These are phyloP conservation scores for Parazoanthus atlanticus DNA, from an alignment of 92 coral and sea anemone genomes.

Conservation along the genomic window DNA sequence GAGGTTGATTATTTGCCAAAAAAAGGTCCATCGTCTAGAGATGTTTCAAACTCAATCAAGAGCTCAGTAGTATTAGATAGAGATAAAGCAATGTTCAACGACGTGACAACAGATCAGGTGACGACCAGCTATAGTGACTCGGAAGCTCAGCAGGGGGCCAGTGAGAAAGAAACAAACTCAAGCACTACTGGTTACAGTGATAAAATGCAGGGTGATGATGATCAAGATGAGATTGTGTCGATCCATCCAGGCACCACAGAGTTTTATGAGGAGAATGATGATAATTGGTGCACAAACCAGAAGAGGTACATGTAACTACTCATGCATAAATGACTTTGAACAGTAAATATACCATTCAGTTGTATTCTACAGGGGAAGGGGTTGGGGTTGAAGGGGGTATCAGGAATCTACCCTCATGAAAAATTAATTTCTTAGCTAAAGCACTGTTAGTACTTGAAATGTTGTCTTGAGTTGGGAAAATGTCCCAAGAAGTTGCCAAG, in stretches of 20 bases:
- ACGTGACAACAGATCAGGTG: not conserved
- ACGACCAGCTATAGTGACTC: not conserved
- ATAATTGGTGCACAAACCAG: not conserved
- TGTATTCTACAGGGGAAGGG: too few relatives aligned
- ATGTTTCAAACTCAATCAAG: not conserved
- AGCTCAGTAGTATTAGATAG: not conserved
- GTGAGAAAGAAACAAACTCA: not conserved
- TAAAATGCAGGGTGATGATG: not conserved
- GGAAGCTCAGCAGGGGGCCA: not conserved
- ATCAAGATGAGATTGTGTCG: conserved; percentile 6
- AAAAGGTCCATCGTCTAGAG: too few relatives aligned
- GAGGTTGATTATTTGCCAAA: not conserved
- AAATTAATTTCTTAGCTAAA: too few relatives aligned
- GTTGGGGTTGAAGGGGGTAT: too few relatives aligned
- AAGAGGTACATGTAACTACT: not conserved
- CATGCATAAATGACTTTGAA: not conserved
- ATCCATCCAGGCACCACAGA: conserved; percentile 1
- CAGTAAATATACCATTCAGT: not conserved
- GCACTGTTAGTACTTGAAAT: too few relatives aligned
- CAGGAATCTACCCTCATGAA: too few relatives aligned
- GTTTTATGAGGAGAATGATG: conserved; percentile 16
- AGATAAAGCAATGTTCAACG: not conserved
- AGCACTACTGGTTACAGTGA: not conserved
- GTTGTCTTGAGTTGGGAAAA: too few relatives aligned
- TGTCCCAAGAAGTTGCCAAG: too few relatives aligned